Evolutionary conservation across 2,113 vertebrate genomes (phyloP).

Genomic region (Laterallus jamaicensis): DNA sequence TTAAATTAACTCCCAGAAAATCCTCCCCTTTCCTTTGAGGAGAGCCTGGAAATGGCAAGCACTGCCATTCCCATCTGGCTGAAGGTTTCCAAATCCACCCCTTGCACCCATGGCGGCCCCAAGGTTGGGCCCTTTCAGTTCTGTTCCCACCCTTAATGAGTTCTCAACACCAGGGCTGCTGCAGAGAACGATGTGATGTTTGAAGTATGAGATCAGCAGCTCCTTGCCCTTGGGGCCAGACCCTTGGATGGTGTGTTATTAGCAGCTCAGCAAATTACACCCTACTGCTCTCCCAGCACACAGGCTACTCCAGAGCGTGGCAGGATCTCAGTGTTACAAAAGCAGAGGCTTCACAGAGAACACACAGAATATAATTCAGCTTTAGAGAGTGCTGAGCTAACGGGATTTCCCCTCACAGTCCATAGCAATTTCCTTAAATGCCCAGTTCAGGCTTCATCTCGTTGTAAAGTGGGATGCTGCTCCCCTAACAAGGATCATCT

Average conservation of each 20-base stretch:
- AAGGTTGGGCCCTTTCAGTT: background rate
- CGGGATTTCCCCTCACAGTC: background rate
- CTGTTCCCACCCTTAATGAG: background rate
- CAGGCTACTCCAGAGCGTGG: background rate
- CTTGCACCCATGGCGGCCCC: fast-evolving
- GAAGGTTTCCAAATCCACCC: background rate
- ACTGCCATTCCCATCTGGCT: background rate
- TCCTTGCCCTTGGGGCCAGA: conserved; percentile 6
- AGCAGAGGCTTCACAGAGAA: background rate
- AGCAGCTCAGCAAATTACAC: conserved; percentile 20
- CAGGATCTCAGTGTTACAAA: background rate
- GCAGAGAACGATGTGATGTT: background rate
- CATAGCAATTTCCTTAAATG: conserved; percentile 19
- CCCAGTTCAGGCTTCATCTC: conserved; percentile 49
- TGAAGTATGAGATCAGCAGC: conserved; percentile 21
- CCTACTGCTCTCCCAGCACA: background rate
- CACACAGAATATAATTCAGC: background rate
- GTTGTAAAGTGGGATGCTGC: conserved; percentile 31
- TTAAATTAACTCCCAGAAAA: background rate
- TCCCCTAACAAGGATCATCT: conserved; percentile 19
- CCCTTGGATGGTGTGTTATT: background rate
- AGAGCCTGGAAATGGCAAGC: background rate
- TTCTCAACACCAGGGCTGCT: background rate
- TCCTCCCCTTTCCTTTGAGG: background rate
- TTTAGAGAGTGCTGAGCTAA: conserved; percentile 33